These are phyloP conservation scores for Leucania comma DNA, from an alignment of 2,888 invertebrate genomes.

Conservation along the genomic window DNA sequence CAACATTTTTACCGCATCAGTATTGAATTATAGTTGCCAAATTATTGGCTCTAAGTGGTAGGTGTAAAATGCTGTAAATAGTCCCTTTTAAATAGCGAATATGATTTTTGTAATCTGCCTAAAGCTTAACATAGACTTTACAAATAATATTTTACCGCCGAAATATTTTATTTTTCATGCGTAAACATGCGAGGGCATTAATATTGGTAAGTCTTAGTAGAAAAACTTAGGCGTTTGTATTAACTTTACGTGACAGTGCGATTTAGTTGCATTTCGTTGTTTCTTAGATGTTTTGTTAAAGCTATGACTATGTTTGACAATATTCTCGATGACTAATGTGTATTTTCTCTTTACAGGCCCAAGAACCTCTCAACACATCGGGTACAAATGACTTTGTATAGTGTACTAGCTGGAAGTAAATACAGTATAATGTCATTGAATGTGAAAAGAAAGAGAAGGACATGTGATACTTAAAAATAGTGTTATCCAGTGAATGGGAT, in stretches of 20 bases:
- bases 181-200: slow-evolving; percentile 85
- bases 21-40: slow-evolving; percentile 89
- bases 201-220: slow-evolving; percentile 83
- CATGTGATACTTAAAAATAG: slow-evolving; percentile 86
- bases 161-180: slow-evolving; percentile 88
- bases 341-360: slow-evolving; percentile 92
- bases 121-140: slow-evolving; percentile 73
- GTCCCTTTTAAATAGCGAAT: slow-evolving; percentile 78
- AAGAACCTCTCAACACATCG: slow-evolving; percentile 95
- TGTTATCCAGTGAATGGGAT: slow-evolving; percentile 87
- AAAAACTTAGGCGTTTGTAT: slow-evolving; percentile 54
- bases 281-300: slow-evolving; percentile 39
- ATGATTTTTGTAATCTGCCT: slow-evolving; percentile 78
- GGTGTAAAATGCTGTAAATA: slow-evolving; percentile 87
- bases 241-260: slow-evolving; percentile 47
- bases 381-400: slow-evolving; percentile 96
- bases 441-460: slow-evolving; percentile 90
- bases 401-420: slow-evolving; percentile 87
- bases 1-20: slow-evolving; percentile 91
- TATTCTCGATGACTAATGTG: slow-evolving; percentile 47
- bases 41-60: slow-evolving; percentile 83
- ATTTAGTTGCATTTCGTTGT: slow-evolving; percentile 54
- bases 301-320: slow-evolving; percentile 16
- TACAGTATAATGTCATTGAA: slow-evolving; percentile 87
- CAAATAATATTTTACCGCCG: slow-evolving; percentile 79